phyloP scores from a whole-genome alignment of 2,888 invertebrate species.

The Cantharis rustica region DNA sequence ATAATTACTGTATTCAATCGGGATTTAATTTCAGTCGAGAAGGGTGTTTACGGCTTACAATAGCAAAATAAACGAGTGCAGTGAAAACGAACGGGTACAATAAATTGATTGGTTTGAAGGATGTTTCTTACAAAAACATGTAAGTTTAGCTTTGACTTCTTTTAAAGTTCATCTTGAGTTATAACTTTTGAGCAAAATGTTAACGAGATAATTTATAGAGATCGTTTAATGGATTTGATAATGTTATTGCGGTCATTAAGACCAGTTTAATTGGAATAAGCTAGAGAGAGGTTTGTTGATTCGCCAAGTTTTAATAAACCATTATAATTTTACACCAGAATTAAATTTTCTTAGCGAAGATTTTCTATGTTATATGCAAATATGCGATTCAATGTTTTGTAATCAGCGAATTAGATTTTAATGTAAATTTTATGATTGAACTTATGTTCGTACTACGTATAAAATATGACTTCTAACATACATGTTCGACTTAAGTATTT shows the following conservation, averaged over 20 bases:
- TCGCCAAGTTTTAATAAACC: conserved; percentile 44
- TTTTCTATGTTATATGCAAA: conserved; percentile 12
- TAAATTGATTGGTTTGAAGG: not conserved
- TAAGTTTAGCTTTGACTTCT: not conserved
- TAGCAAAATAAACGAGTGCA: not conserved
- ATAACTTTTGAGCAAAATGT: conserved; percentile 30
- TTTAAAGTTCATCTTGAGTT: conserved; percentile 21
- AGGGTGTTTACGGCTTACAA: not conserved
- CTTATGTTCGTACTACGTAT: not conserved
- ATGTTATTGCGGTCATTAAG: conserved; percentile 45
- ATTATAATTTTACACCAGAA: conserved; percentile 38
- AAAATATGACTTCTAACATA: not conserved
- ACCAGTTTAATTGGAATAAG: conserved; percentile 42
- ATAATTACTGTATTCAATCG: not conserved
- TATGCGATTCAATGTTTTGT: not conserved
- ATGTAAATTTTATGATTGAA: not conserved
- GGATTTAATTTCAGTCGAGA: not conserved
- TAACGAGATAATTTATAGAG: conserved; percentile 34
- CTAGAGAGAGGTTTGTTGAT: conserved; percentile 41
- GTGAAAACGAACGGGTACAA: not conserved
- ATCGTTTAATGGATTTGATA: conserved; percentile 45
- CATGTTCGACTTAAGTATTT: not conserved
- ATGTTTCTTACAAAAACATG: not conserved
- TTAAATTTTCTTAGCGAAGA: conserved; percentile 25
- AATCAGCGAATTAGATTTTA: not conserved